Percentiles rank a stretch among this genome's conserved stretches.
phyloP scores from a whole-genome alignment of 2,888 invertebrate species.

The Halictus ligatus region DNA sequence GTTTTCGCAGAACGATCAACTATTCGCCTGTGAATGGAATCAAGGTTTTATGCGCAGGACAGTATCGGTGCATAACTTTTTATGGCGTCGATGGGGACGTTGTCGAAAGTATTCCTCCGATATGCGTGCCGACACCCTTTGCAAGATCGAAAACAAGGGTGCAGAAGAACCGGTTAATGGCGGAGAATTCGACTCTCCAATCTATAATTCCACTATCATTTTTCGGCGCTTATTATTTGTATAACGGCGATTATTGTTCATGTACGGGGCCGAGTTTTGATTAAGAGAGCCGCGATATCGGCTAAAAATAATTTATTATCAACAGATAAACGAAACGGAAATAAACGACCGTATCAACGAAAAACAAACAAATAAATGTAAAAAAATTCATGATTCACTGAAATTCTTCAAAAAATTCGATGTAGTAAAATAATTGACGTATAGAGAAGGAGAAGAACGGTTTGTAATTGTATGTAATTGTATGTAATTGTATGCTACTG shows the following conservation, averaged over 20 bases:
- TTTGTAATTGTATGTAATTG: background rate
- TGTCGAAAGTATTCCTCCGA: constrained; percentile 36
- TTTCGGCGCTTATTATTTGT: background rate
- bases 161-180: background rate
- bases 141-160: constrained; percentile 22
- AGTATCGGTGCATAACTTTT: constrained; percentile 48
- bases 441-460: background rate
- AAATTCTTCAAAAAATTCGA: background rate
- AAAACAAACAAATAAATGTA: background rate
- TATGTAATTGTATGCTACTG: no score
- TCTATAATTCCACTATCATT: background rate
- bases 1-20: constrained; percentile 43
- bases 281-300: background rate
- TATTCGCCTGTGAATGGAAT: constrained; percentile 41
- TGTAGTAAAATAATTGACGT: background rate
- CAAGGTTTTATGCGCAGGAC: constrained; percentile 49
- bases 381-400: background rate
- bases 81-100: constrained; percentile 29
- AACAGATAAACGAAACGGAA: background rate
- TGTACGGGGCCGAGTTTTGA: background rate
- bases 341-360: background rate
- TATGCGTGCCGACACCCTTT: background rate
- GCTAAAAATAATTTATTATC: constrained; percentile 4
- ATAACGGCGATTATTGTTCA: background rate
- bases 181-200: background rate